Evolutionary conservation across 2,113 vertebrate genomes (phyloP).

Genomic region (Rhinopomastus cyanomelas): DNA sequence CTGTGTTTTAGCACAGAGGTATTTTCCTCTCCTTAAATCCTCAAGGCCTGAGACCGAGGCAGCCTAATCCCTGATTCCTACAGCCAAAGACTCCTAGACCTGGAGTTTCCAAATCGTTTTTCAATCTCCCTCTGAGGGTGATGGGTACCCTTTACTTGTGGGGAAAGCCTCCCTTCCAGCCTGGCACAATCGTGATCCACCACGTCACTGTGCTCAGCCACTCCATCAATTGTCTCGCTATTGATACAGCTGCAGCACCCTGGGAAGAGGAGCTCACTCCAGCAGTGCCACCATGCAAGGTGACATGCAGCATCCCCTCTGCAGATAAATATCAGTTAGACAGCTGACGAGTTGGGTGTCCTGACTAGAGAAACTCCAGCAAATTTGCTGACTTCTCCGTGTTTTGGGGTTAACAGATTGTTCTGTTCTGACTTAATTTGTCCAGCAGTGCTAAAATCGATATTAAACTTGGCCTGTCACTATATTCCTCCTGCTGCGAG

Average conservation of each 20-base stretch:
- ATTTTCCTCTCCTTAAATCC: not conserved
- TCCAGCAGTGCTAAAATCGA: not conserved
- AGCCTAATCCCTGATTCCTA: not conserved
- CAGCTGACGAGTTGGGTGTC: not conserved
- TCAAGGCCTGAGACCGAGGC: not conserved
- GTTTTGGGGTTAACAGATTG: not conserved
- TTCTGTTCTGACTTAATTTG: not conserved
- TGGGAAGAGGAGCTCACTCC: not conserved
- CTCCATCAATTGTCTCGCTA: not conserved
- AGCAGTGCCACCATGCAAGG: not conserved
- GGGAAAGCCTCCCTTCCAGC: slow-evolving; percentile 3
- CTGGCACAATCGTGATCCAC: not conserved
- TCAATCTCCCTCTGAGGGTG: slow-evolving; percentile 1
- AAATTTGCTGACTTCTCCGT: not conserved
- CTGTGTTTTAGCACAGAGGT: not conserved
- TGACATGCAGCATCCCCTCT: not conserved
- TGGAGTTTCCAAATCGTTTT: slow-evolving; percentile 26
- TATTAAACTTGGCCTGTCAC: not conserved
- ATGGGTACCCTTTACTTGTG: not conserved
- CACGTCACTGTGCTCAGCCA: not conserved
- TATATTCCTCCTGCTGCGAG: not conserved
- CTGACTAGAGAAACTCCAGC: not conserved
- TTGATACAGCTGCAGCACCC: not conserved
- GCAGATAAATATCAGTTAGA: not conserved
- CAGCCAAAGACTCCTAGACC: not conserved